phyloP scores from a whole-genome alignment of 2,797 vertebrate genomes.

The Sciaenops ocellatus region DNA sequence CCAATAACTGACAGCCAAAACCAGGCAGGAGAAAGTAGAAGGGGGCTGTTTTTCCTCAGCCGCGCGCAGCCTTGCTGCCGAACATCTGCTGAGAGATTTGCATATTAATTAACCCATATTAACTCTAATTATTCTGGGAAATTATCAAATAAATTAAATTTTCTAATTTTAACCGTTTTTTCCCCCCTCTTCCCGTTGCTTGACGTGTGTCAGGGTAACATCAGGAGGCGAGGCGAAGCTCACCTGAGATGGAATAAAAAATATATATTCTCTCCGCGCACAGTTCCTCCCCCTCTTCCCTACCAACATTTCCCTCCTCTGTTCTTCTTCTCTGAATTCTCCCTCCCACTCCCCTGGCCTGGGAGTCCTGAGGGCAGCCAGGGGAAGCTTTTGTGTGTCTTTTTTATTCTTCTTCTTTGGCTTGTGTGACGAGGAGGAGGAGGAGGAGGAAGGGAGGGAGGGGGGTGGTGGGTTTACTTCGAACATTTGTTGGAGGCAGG shows the following conservation, averaged over 20 bases:
- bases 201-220: conserved; percentile 88
- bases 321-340: conserved; percentile 73
- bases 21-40: conserved; percentile 98
- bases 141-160: conserved; percentile 99
- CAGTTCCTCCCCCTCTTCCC: conserved; percentile 50
- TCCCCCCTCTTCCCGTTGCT: conserved; percentile 76
- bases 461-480: conserved; percentile 79
- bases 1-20: conserved; percentile 99
- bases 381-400: conserved; percentile 95
- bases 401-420: conserved; percentile 94
- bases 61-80: conserved; percentile 95
- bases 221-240: conserved; percentile 55
- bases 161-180: conserved; percentile 99
- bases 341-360: conserved; percentile 77
- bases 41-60: conserved; percentile 85
- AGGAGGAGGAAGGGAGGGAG: conserved; percentile 73
- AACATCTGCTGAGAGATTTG: conserved; percentile 99
- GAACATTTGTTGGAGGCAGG: conserved; percentile 93
- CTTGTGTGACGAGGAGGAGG: conserved; percentile 89
- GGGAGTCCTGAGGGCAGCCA: conserved; percentile 93
- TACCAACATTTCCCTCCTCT: conserved; percentile 50
- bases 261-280: conserved; percentile 49
- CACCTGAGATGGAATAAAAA: conserved; percentile 71
- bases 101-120: conserved; percentile 99
- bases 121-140: conserved; percentile 99